These are phyloP conservation scores for Pica pica DNA, from an alignment of 2,113 vertebrate genomes.

Conservation along the genomic window DNA sequence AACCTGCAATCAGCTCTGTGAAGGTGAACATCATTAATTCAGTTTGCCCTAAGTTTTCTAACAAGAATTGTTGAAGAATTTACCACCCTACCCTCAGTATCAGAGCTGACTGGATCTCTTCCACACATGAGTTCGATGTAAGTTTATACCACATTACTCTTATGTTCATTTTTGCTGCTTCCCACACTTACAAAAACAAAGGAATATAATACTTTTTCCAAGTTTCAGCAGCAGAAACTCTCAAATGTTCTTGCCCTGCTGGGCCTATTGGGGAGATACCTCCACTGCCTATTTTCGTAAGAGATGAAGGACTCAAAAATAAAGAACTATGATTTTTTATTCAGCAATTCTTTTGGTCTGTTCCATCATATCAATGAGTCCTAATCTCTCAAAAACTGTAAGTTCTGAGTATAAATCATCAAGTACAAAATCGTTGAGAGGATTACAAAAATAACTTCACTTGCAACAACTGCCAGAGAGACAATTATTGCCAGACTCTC, in stretches of 20 bases:
- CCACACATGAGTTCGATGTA: not conserved
- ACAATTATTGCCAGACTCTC: not conserved
- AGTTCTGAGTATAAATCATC: not conserved
- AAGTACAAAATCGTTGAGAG: not conserved
- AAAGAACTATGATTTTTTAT: not conserved
- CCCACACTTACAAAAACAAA: not conserved
- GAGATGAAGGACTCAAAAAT: not conserved
- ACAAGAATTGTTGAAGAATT: not conserved
- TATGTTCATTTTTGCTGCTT: not conserved
- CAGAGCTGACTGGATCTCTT: not conserved
- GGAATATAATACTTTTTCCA: not conserved
- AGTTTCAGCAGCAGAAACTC: not conserved
- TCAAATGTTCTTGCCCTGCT: not conserved
- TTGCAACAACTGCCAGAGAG: not conserved
- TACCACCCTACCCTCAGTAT: rapidly evolving
- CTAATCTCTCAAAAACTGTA: not conserved
- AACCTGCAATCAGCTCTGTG: not conserved
- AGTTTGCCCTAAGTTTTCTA: not conserved
- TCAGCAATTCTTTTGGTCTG: not conserved
- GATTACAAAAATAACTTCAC: not conserved
- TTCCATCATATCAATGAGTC: not conserved
- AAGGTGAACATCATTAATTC: not conserved
- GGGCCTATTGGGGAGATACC: not conserved
- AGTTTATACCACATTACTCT: not conserved
- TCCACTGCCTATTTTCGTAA: not conserved